Evolutionary conservation across 2,113 vertebrate genomes (phyloP).

Genomic region (Oxyruncus cristatus): DNA sequence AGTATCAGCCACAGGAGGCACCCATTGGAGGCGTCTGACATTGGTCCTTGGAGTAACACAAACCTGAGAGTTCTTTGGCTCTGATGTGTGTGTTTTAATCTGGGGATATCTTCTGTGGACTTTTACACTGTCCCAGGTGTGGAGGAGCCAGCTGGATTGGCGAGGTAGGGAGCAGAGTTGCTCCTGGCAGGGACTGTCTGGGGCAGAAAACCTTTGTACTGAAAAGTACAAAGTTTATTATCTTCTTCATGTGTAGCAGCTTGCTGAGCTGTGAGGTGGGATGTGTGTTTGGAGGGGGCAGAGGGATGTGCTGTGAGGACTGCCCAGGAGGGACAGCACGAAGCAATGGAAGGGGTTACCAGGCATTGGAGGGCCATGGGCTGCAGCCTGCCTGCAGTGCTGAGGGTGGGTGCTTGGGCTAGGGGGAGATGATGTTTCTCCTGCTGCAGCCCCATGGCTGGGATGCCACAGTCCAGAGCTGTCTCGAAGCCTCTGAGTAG

Average conservation of each 20-base stretch:
- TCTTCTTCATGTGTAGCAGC: not conserved
- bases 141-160: not conserved
- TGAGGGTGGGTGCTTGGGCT: too few species aligned
- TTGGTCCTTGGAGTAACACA: rapidly evolving
- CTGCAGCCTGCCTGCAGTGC: not conserved
- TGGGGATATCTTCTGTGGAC: not conserved
- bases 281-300: rapidly evolving
- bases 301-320: rapidly evolving
- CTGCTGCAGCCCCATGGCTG: not conserved
- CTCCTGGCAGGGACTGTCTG: not conserved
- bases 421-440: rapidly evolving
- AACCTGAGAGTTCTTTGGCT: not conserved
- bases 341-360: rapidly evolving
- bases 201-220: not conserved
- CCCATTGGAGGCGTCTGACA: rapidly evolving
- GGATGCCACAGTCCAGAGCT: not conserved
- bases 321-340: not conserved
- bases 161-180: not conserved
- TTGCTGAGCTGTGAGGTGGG: rapidly evolving
- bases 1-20: too few species aligned
- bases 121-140: not conserved
- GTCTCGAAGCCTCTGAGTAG: not conserved
- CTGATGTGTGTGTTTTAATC: not conserved
- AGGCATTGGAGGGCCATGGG: rapidly evolving
- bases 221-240: not conserved